phyloP scores from a whole-genome alignment of 2,113 vertebrate species.

The Ia io region DNA sequence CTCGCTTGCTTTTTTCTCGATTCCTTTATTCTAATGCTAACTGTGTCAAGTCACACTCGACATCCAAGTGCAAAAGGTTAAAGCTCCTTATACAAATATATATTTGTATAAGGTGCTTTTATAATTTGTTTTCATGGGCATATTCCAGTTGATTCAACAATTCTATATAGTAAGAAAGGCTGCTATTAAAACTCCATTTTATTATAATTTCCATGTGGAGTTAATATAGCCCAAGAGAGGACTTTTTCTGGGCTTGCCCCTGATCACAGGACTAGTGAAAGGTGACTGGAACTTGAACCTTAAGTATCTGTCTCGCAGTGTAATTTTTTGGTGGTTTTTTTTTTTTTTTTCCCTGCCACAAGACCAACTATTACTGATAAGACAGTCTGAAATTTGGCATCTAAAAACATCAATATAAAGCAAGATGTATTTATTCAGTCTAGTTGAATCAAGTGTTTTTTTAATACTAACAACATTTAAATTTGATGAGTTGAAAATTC shows the following conservation, averaged over 20 bases:
- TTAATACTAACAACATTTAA: not conserved
- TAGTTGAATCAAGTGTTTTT: not conserved
- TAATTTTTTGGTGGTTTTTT: not conserved
- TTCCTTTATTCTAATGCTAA: no score
- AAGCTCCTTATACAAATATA: not conserved
- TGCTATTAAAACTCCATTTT: not conserved
- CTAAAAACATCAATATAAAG: not conserved
- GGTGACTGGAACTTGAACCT: not conserved
- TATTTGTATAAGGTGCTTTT: not conserved
- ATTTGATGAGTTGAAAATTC: slow-evolving; percentile 23
- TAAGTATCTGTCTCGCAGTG: not conserved
- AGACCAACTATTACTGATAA: not conserved
- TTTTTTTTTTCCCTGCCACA: not conserved
- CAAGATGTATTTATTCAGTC: not conserved
- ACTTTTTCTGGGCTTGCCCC: not conserved
- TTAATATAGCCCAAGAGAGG: not conserved
- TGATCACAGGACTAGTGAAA: not conserved
- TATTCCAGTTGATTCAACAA: slow-evolving; percentile 18
- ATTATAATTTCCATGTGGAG: not conserved
- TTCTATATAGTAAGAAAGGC: not conserved
- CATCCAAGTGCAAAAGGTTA: no score
- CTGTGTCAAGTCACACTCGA: no score
- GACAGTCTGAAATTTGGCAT: not conserved
- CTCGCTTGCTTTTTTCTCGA: no score
- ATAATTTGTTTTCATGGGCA: slow-evolving; percentile 4